Conservation (phyloP, 2,113 vertebrate genomes). For the Tragulus kanchil region DNA sequence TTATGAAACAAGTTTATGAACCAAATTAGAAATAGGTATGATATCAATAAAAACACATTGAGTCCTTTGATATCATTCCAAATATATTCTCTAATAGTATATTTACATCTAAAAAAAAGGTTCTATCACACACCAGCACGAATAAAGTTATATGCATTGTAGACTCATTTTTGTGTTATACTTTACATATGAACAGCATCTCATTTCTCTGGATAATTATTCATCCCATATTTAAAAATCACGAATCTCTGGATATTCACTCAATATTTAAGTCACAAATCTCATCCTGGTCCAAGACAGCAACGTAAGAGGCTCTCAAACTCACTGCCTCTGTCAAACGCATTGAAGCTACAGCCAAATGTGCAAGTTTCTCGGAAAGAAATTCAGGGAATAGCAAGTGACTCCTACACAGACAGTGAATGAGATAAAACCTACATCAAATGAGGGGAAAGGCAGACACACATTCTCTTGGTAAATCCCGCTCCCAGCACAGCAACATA, state of each 20-base stretch:
- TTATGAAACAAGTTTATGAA: constrained; percentile 36
- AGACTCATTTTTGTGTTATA: constrained; percentile 6
- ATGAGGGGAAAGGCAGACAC: background rate
- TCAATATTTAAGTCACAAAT: background rate
- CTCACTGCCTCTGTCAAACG: background rate
- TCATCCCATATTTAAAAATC: constrained; percentile 41
- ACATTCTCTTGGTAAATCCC: background rate
- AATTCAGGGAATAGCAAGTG: background rate
- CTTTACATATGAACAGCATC: background rate
- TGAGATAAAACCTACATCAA: background rate
- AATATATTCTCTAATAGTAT: background rate
- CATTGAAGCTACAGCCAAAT: background rate
- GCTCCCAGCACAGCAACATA: background rate
- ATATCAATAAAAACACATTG: constrained; percentile 17
- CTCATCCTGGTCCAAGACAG: background rate
- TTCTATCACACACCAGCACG: background rate
- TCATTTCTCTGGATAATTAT: background rate
- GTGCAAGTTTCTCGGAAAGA: background rate
- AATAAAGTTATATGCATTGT: background rate
- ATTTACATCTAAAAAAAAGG: constrained; percentile 15
- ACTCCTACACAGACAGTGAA: background rate
- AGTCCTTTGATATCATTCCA: constrained; percentile 23
- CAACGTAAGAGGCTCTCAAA: background rate
- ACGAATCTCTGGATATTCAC: background rate
- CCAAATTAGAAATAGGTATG: constrained; percentile 28